Evolutionary conservation across 1,140 invertebrate genomes (phyloP).

Genomic region (Drosophila serrata): DNA sequence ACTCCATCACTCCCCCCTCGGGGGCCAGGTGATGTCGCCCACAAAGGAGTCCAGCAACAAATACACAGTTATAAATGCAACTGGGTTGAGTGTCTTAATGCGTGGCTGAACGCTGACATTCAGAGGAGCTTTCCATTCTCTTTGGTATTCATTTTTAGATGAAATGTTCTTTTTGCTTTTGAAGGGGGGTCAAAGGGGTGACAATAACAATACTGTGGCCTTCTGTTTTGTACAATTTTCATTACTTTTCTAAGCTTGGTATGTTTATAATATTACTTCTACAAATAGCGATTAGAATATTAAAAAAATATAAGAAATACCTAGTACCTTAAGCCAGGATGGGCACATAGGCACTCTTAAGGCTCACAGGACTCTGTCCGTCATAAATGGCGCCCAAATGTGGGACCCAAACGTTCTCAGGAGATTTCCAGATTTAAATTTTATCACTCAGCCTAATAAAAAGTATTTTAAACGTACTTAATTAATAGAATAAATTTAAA

Average conservation of each 20-base stretch:
- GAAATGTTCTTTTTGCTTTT: slow-evolving; percentile 8
- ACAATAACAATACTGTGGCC: slow-evolving; percentile 6
- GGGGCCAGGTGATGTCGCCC: slow-evolving; percentile 38
- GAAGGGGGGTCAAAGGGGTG: neutral
- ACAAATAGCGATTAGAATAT: neutral
- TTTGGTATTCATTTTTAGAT: slow-evolving; percentile 37
- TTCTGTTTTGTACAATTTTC: neutral
- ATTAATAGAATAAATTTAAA: too few relatives aligned
- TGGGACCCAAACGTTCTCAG: too few relatives aligned
- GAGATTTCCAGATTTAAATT: too few relatives aligned
- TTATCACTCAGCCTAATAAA: too few relatives aligned
- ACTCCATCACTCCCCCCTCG: neutral
- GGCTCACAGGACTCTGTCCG: neutral
- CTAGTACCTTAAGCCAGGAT: neutral
- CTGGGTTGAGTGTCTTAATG: slow-evolving; percentile 76
- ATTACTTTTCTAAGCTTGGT: slow-evolving; percentile 2
- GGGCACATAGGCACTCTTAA: neutral
- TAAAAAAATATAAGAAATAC: neutral
- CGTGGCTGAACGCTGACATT: slow-evolving; percentile 70
- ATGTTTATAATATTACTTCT: neutral
- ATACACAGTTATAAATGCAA: slow-evolving; percentile 46
- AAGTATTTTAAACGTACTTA: too few relatives aligned
- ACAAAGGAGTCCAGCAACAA: slow-evolving; percentile 52
- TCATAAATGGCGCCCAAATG: neutral
- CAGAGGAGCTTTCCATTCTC: slow-evolving; percentile 49